These are phyloP conservation scores for Amiota mariae DNA, from an alignment of 2,888 invertebrate species.

Conservation along the genomic window DNA sequence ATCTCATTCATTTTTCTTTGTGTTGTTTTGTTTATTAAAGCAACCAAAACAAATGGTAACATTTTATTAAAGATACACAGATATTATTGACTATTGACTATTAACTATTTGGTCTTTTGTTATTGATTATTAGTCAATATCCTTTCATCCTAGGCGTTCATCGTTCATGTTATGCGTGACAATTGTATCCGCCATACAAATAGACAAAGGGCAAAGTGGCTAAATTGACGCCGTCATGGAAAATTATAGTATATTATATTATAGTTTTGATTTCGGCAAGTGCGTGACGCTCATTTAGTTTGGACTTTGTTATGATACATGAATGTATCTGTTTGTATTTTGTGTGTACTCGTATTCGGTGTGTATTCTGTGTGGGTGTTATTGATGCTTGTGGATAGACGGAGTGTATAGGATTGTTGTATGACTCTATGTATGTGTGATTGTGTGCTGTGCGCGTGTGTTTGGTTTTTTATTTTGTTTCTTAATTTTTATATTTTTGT, in stretches of 20 bases:
- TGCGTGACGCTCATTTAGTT: conserved; percentile 27
- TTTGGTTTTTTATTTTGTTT: conserved; percentile 17
- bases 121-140: conserved; percentile 43
- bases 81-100: not conserved
- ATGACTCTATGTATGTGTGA: conserved; percentile 39
- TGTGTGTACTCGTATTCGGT: conserved; percentile 13
- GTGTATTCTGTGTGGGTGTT: conserved; percentile 7
- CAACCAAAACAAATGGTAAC: too few relatives aligned
- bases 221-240: conserved; percentile 14
- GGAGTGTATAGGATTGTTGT: conserved; percentile 33
- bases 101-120: not conserved
- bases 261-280: conserved; percentile 27
- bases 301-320: conserved; percentile 1
- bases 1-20: conserved; percentile 25
- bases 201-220: conserved; percentile 18
- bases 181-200: too few relatives aligned
- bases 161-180: too few relatives aligned
- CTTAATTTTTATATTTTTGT: conserved; percentile 52
- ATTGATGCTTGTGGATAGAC: conserved; percentile 17
- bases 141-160: not conserved
- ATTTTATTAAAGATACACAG: not conserved
- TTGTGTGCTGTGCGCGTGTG: conserved; percentile 44
- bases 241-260: not conserved
- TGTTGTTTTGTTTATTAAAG: not conserved
- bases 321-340: conserved; percentile 36